Base-by-base conservation (phyloP, 2,797 vertebrate genomes). In the Chaetophractus vellerosus region DNA sequence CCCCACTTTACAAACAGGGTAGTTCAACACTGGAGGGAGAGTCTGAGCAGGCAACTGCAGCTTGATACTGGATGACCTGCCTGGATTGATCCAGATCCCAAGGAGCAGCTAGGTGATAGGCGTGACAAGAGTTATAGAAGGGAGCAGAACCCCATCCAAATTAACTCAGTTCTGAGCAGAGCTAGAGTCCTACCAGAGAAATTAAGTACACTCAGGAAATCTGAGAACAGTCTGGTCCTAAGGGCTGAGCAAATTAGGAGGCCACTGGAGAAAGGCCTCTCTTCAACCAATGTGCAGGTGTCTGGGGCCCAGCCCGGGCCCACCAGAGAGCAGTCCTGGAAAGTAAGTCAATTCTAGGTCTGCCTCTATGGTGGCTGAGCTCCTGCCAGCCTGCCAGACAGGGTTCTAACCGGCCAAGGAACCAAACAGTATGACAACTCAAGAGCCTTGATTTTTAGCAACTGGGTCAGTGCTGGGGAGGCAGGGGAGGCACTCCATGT, bases 81-180 rank as follows among this genome's bases (percentile, higher is more conserved):
- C 36, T 82, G n/a, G 18, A 2, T 33, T 45, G 66, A 38, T 28
- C 52, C 79, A 57, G 28, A 50, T 28, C 41, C 50, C 89, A 78
- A 69, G n/a, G 48, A 95, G 59, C 57, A 72, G 3, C 75, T 94
- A 80, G 61, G 36, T 52, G 78, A 75, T 66, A 21, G 23, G 36
- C 87, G 59, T 82, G 68, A 78, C 0, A 57, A 75, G 69, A 88
- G 31, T 48, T 68, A 33, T 57, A 5, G 41, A 91, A 45, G 80
- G 3, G 76, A 86, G 19, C 36, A 69, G 33, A 95, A 90, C 31
- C 50, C 36, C 10, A 36, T 63, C 48, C 84, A 74, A 19, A 69
- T 86, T 89, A 76, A 86, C 31, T n/a, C n/a, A 75, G 50, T 88
- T 26, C 48, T 45, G 63, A 94, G n/a, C 41, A 78, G 31, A 36